phyloP scores from a whole-genome alignment of 2,888 invertebrate genomes.

The Synanthedon vespiformis region DNA sequence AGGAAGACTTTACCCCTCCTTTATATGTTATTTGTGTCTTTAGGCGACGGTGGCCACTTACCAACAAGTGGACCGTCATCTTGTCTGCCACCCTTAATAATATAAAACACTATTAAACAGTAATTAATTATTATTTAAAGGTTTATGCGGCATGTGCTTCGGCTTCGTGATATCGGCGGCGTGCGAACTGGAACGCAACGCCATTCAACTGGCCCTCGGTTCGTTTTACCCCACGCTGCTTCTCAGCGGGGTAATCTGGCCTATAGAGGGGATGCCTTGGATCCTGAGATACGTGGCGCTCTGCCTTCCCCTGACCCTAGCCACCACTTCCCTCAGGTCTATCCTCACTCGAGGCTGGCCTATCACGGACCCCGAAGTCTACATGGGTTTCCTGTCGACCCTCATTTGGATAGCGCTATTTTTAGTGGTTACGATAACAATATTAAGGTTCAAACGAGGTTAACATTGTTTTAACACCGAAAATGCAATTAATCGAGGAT shows the following conservation, averaged over 20 bases:
- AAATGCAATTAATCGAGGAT: no score
- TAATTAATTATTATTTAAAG: conserved; percentile 19
- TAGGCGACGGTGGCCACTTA: neutral
- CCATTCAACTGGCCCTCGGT: conserved; percentile 92
- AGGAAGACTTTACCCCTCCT: neutral
- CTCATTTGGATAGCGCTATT: conserved; percentile 88
- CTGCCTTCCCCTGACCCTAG: conserved; percentile 87
- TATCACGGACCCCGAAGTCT: conserved; percentile 83
- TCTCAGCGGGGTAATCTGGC: conserved; percentile 96
- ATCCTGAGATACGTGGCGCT: conserved; percentile 85
- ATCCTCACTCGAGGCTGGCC: conserved; percentile 91
- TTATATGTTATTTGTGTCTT: no score
- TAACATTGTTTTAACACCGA: conserved; percentile 37
- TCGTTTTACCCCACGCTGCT: conserved; percentile 95
- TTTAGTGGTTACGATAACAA: conserved; percentile 82
- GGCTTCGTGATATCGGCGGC: conserved; percentile 94
- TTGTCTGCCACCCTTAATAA: neutral
- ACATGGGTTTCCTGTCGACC: conserved; percentile 88
- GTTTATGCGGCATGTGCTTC: conserved; percentile 96
- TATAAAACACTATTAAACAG: neutral
- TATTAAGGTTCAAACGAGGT: conserved; percentile 84
- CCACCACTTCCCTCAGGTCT: conserved; percentile 90
- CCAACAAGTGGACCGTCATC: neutral
- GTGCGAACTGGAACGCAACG: conserved; percentile 91
- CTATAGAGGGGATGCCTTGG: conserved; percentile 94